Evolutionary conservation across 2,113 vertebrate genomes (phyloP).

Genomic region (Rynchops niger): DNA sequence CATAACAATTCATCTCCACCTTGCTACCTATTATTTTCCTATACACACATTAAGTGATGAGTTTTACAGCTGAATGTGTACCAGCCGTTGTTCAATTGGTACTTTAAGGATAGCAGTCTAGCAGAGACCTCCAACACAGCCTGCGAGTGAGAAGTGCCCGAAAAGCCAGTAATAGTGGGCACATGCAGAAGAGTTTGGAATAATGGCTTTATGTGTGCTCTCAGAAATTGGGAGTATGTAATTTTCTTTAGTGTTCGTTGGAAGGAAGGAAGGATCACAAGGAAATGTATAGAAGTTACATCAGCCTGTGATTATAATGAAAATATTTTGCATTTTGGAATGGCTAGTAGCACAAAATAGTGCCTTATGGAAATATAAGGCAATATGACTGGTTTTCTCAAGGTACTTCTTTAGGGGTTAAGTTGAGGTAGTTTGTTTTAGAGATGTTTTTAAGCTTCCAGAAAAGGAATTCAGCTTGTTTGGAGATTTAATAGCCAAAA

Average conservation of each 20-base stretch:
- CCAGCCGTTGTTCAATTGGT: background rate
- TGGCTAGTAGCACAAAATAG: background rate
- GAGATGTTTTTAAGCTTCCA: background rate
- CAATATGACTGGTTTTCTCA: background rate
- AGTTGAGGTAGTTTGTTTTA: background rate
- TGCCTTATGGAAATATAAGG: background rate
- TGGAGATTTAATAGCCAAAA: background rate
- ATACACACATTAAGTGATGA: background rate
- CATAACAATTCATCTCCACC: background rate
- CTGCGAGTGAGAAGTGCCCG: background rate
- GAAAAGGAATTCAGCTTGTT: background rate
- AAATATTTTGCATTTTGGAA: background rate
- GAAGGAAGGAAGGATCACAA: background rate
- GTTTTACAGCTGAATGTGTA: background rate
- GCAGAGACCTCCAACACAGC: background rate
- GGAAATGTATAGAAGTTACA: background rate
- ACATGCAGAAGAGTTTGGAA: background rate
- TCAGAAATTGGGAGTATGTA: background rate
- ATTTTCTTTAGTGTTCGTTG: background rate
- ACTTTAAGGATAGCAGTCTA: background rate
- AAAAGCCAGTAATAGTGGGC: background rate
- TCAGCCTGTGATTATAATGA: background rate
- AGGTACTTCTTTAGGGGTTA: background rate
- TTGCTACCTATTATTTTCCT: background rate
- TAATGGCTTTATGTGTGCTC: background rate